phyloP scores from a whole-genome alignment of 1,140 invertebrate species.

The Meloidogyne floridensis region DNA sequence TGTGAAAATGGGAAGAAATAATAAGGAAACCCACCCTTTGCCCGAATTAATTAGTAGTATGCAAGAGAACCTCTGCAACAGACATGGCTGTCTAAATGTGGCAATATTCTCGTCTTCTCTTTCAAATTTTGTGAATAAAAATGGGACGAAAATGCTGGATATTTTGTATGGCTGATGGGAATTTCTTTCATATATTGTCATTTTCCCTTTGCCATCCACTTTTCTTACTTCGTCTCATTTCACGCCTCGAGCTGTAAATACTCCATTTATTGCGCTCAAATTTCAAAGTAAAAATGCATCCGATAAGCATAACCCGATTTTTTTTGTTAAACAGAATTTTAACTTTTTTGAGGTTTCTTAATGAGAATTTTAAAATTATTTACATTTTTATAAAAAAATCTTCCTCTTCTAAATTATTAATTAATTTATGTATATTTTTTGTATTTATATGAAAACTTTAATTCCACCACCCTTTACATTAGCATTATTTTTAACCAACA shows the following conservation, averaged over 20 bases:
- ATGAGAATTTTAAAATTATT: neutral
- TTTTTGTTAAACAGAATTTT: neutral
- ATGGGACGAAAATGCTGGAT: too few relatives aligned
- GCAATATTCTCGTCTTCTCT: neutral
- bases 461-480: too few relatives aligned
- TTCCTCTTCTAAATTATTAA: too few relatives aligned
- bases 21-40: neutral
- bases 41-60: conserved; percentile 6
- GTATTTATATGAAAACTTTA: too few relatives aligned
- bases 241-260: neutral
- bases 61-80: neutral
- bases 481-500: too few relatives aligned
- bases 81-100: neutral
- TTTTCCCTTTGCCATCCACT: neutral
- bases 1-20: neutral
- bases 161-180: neutral
- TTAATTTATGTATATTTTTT: too few relatives aligned
- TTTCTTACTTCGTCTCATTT: neutral
- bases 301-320: neutral
- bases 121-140: neutral
- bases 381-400: too few relatives aligned
- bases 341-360: neutral
- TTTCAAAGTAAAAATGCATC: neutral
- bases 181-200: neutral
- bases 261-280: conserved; percentile 1